A percentile compares a stretch with the other conserved stretches of the same genome.
phyloP scores from a whole-genome alignment of 2,797 vertebrate species.

The Paedocypris micromegethes region DNA sequence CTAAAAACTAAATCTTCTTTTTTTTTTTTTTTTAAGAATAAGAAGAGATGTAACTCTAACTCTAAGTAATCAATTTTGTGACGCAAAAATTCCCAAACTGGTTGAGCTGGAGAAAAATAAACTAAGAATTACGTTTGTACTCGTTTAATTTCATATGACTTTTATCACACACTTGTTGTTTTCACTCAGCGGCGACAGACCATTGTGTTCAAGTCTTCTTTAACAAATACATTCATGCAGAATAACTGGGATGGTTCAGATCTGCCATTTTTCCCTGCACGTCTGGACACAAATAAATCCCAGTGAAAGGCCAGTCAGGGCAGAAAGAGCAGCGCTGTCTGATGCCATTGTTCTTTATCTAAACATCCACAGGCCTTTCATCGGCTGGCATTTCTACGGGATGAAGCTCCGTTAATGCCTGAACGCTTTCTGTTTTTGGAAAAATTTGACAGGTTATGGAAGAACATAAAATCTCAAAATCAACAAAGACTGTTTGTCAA shows the following conservation, averaged over 20 bases:
- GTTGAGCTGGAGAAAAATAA: no score
- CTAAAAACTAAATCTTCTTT: no score
- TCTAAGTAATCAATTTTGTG: no score
- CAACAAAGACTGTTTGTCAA: not conserved
- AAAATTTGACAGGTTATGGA: slow-evolving; percentile 42
- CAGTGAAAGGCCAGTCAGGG: slow-evolving; percentile 65
- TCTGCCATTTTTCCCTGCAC: slow-evolving; percentile 48
- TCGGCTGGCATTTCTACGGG: slow-evolving; percentile 68
- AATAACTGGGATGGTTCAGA: slow-evolving; percentile 39
- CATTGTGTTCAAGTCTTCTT: not conserved
- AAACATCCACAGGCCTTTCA: slow-evolving; percentile 64
- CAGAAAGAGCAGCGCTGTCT: slow-evolving; percentile 64
- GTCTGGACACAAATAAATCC: slow-evolving; percentile 59
- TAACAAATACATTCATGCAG: slow-evolving; percentile 26
- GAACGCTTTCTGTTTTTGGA: slow-evolving; percentile 45
- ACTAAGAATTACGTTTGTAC: no score
- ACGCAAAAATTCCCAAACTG: no score
- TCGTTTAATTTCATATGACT: no score
- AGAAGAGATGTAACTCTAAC: no score
- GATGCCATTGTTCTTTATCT: slow-evolving; percentile 70
- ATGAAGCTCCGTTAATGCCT: slow-evolving; percentile 50
- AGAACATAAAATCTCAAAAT: no score
- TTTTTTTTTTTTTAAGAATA: no score
- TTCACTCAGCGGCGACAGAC: no score
- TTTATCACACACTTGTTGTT: no score